These are phyloP conservation scores for Cheumatopsyche charites DNA, from an alignment of 1,140 invertebrate genomes.

Conservation along the genomic window DNA sequence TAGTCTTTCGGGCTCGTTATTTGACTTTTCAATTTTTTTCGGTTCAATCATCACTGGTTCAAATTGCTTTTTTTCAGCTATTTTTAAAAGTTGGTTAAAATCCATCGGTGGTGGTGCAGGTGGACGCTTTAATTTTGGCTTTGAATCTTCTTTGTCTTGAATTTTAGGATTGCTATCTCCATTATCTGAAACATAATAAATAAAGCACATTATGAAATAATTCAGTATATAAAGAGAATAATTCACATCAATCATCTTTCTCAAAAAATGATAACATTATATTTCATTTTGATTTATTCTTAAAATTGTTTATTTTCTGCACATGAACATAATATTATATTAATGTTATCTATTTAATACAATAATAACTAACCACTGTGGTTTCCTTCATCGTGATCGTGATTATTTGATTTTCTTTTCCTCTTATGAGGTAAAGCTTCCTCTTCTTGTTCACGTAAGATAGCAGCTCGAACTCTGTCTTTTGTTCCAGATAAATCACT, in stretches of 20 bases:
- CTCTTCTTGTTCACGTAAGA: slow-evolving; percentile 74
- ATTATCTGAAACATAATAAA: not conserved
- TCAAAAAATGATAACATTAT: too few species aligned
- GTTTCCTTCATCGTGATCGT: slow-evolving; percentile 48
- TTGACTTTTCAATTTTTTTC: slow-evolving; percentile 62
- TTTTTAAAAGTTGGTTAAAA: slow-evolving; percentile 74
- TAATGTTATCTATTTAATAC: too few species aligned
- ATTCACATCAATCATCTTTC: too few species aligned
- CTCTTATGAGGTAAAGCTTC: slow-evolving; percentile 70
- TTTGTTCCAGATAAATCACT: slow-evolving; percentile 68
- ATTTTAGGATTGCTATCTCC: not conserved
- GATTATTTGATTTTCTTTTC: slow-evolving; percentile 62
- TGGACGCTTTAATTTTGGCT: slow-evolving; percentile 60
- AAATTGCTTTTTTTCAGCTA: slow-evolving; percentile 83
- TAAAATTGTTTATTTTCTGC: too few species aligned
- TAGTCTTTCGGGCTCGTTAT: slow-evolving; percentile 69
- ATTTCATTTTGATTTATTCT: too few species aligned
- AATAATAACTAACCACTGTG: not conserved
- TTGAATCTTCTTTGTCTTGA: slow-evolving; percentile 51
- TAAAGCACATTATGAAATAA: too few species aligned
- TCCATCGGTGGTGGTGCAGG: slow-evolving; percentile 73
- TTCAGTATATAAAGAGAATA: not conserved
- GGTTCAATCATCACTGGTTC: slow-evolving; percentile 73
- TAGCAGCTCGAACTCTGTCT: slow-evolving; percentile 76
- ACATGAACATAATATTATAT: too few species aligned